These are phyloP conservation scores for Onychomys leucogaster DNA, from an alignment of 2,797 vertebrate species.

Conservation along the genomic window DNA sequence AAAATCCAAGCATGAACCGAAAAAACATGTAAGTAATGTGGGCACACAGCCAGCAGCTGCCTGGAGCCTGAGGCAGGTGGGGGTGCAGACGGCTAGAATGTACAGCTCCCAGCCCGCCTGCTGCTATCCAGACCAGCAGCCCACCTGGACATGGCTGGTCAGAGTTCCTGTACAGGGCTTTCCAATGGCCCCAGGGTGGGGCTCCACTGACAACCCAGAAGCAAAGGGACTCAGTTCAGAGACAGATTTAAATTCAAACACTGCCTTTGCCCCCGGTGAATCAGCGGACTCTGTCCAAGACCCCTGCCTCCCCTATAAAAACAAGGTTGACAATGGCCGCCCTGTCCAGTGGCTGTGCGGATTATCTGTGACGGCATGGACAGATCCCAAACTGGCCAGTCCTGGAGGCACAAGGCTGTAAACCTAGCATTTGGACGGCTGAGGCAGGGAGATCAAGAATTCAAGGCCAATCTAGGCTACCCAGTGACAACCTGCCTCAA, in stretches of 20 bases:
- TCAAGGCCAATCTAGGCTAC: not conserved
- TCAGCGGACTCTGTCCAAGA: not conserved
- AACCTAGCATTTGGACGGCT: not conserved
- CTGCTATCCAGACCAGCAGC: not conserved
- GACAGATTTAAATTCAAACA: not conserved
- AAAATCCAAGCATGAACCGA: not conserved
- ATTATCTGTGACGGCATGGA: too few relatives aligned
- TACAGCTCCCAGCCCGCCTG: not conserved
- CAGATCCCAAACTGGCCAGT: not conserved
- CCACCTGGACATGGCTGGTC: not conserved
- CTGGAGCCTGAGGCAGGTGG: not conserved
- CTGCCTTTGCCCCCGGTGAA: not conserved
- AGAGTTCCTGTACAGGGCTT: not conserved
- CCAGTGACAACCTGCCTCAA: not conserved
- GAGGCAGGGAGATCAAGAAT: not conserved
- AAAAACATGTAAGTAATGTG: not conserved
- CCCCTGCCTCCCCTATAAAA: not conserved
- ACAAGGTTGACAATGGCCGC: not conserved
- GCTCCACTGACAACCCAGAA: not conserved
- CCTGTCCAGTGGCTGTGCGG: not conserved
- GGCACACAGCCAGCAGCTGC: not conserved
- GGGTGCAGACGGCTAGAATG: not conserved
- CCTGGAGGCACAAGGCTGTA: not conserved
- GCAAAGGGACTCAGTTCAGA: not conserved
- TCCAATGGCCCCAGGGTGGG: not conserved